Evolutionary conservation across 30 jellyfish, hydroid and myxozoan genomes (phyloP), one percentile per base, ranked within the genome.

Genomic region (Aurelia coerulea): DNA sequence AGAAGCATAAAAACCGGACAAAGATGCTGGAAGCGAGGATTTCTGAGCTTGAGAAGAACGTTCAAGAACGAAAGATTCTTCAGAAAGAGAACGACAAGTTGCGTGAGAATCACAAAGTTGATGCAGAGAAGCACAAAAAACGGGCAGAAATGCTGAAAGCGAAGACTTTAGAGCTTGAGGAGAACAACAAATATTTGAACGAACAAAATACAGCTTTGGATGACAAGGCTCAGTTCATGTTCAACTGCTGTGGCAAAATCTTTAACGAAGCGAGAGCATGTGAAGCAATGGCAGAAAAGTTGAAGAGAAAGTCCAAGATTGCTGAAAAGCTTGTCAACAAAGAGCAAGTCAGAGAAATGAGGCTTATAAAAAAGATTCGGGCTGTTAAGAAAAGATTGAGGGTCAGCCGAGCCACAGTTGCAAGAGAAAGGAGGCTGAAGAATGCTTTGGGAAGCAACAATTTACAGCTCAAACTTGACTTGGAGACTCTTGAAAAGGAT

Each of bases 381-480:
- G 31, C 11, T 23, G 70, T 60, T 10, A 60, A 60, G 35, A 60
- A 23, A n/a, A 60, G 35, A 5, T 60, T 60, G 70, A 17, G 31
- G 70, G 2, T 23, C 35, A 17, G 35, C 15, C 70, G 15, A 60
- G 15, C 35, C 0, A 4, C 35, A 4, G 15, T 1, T n/a, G 35
- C 31, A 23, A 23, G 31, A 11, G 70, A 60, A 17, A 0, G 35
- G 13, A 60, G 70, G 35, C 35, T 60, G 70, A 60, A 60, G 35
- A 60, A 60, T 60, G 70, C 70, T 17, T 37, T 60, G 11, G 70
- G 70, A 60, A 60, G 39, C 70, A 60, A 13, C 11, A 60, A 60
- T 60, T 60, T 60, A 35, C 31, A 17, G 70, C 70, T 60, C 35
- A n/a, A 60, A 60, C 10, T 60, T 3, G 31, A 11, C 12, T 10